These are phyloP conservation scores for Pyxicephalus adspersus DNA, from an alignment of 2,113 vertebrate species.

Conservation along the genomic window DNA sequence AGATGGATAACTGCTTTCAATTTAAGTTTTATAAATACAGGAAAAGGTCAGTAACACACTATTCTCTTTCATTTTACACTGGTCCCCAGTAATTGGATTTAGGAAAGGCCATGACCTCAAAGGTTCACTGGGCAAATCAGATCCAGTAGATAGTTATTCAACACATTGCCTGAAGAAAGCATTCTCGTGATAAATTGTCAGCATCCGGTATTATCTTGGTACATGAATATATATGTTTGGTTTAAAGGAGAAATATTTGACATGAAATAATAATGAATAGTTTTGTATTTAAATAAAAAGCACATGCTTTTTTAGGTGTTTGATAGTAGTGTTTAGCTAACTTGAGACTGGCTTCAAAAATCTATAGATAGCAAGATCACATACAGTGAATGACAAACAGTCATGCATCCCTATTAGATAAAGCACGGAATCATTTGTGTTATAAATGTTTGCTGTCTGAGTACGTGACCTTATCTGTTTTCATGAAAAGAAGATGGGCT, in stretches of 20 bases:
- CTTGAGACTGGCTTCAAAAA: not conserved
- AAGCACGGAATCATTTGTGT: not conserved
- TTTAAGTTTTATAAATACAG: not conserved
- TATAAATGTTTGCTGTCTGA: not conserved
- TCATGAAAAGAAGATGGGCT: not conserved
- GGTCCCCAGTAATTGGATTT: conserved; percentile 22
- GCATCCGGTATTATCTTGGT: not conserved
- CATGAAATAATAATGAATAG: no score
- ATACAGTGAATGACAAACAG: not conserved
- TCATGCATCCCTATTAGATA: not conserved
- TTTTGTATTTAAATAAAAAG: no score
- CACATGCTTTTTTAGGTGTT: not conserved
- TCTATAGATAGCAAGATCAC: not conserved
- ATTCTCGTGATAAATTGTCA: not conserved
- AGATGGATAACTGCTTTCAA: not conserved
- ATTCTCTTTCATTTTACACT: conserved; percentile 18
- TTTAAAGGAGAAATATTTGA: no score
- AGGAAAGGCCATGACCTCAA: conserved; percentile 5
- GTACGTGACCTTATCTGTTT: not conserved
- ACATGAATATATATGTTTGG: no score
- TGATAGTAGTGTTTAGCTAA: not conserved
- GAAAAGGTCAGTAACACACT: not conserved
- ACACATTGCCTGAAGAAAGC: not conserved
- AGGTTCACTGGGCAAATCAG: not conserved
- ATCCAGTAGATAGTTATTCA: conserved; percentile 10